Percentiles rank a stretch among this genome's conserved stretches.
Conservation (phyloP, 2,797 vertebrate genomes). For the Crocodylus rhombifer region DNA sequence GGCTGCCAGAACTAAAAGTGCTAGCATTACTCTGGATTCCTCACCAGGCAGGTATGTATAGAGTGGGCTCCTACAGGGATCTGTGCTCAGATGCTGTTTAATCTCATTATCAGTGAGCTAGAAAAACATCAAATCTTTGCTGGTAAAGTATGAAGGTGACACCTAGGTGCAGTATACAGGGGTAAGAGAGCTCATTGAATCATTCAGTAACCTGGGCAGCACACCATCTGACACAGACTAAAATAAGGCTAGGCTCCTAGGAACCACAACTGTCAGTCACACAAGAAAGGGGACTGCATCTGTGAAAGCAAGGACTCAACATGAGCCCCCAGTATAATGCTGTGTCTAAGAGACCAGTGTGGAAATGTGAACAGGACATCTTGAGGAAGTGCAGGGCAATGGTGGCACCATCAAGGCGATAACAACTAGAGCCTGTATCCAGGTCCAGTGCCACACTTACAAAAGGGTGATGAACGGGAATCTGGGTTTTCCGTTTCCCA, state of each 20-base stretch:
- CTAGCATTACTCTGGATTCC: not conserved
- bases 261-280: not conserved
- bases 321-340: not conserved
- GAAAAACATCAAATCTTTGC: not conserved
- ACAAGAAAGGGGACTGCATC: not conserved
- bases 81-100: not conserved
- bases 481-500: no score
- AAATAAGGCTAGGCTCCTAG: not conserved
- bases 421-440: no score
- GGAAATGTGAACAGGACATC: not conserved
- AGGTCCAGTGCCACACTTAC: no score
- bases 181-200: not conserved
- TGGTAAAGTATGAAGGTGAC: not conserved
- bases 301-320: not conserved
- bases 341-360: not conserved
- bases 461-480: no score
- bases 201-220: not conserved
- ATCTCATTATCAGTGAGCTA: not conserved
- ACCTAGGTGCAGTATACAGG: not conserved
- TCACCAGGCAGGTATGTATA: no score
- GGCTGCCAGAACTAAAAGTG: not conserved
- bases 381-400: no score
- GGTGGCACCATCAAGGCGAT: no score
- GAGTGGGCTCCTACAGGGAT: not conserved
- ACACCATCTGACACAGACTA: not conserved